Evolutionary conservation across 1,140 invertebrate genomes (phyloP).

Genomic region (Gryllus bimaculatus): DNA sequence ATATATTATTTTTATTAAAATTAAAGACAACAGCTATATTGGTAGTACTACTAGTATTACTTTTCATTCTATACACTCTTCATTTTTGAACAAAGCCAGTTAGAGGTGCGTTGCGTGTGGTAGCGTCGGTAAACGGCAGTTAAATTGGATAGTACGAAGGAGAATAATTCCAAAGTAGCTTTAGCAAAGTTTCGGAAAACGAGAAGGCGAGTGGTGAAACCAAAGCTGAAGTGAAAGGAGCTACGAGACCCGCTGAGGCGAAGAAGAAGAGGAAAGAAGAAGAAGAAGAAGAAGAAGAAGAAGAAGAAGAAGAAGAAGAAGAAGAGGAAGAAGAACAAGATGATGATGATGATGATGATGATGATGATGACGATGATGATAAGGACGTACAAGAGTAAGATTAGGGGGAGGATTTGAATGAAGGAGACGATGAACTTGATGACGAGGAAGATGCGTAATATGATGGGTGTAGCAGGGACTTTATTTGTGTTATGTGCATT

Average conservation of each 20-base stretch:
- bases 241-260: constrained; percentile 78
- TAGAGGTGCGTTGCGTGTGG: constrained; percentile 29
- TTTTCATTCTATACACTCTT: no score
- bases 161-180: constrained; percentile 70
- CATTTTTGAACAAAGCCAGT: constrained; percentile 64
- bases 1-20: no score
- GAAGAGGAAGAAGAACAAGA: constrained; percentile 55
- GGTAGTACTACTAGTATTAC: no score
- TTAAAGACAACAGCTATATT: no score
- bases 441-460: constrained; percentile 45
- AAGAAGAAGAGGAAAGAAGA: constrained; percentile 71
- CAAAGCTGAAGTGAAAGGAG: constrained; percentile 74
- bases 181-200: constrained; percentile 66
- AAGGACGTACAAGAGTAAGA: constrained; percentile 46
- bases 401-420: constrained; percentile 48
- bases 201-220: constrained; percentile 57
- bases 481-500: not conserved
- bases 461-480: constrained; percentile 23
- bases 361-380: constrained; percentile 53
- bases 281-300: constrained; percentile 50
- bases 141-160: constrained; percentile 75
- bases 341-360: constrained; percentile 54
- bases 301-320: constrained; percentile 36
- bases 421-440: constrained; percentile 44
- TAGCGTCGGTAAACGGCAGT: constrained; percentile 28